These are phyloP conservation scores for Trichogramma dendrolimi DNA, from an alignment of 2,888 invertebrate genomes.

Conservation along the genomic window DNA sequence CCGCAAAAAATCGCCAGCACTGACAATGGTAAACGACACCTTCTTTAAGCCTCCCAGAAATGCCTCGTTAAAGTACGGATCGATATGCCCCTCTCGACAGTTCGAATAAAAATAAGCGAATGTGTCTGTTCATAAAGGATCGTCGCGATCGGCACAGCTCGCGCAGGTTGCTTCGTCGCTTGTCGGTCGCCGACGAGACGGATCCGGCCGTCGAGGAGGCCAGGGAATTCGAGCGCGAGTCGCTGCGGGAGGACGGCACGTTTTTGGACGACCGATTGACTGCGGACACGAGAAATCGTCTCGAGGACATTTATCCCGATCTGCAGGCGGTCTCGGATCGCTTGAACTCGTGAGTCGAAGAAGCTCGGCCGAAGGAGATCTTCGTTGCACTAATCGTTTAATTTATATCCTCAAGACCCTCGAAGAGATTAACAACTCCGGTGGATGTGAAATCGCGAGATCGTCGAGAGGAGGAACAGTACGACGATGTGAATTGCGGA, in stretches of 20 bases:
- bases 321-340: background rate
- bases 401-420: background rate
- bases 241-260: slow-evolving; percentile 12
- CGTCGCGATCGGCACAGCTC: background rate
- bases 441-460: background rate
- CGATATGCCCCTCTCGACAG: no score
- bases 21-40: background rate
- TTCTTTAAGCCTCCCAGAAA: no score
- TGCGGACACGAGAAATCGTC: slow-evolving; percentile 3
- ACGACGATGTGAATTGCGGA: background rate
- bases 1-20: background rate
- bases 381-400: background rate
- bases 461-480: background rate
- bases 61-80: no score
- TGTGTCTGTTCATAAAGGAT: no score
- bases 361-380: background rate
- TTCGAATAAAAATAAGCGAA: no score
- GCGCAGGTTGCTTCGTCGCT: slow-evolving; percentile 5
- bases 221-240: slow-evolving; percentile 12
- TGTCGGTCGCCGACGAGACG: slow-evolving; percentile 1
- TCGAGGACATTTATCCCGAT: slow-evolving; percentile 26
- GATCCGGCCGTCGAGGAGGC: slow-evolving; percentile 22
- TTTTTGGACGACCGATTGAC: slow-evolving; percentile 9
- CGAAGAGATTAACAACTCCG: no score
- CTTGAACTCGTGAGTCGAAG: background rate